A percentile compares a stretch with the other conserved stretches of the same genome.
Conservation (phyloP, 2,888 invertebrate species). For the Rhagonycha fulva region DNA sequence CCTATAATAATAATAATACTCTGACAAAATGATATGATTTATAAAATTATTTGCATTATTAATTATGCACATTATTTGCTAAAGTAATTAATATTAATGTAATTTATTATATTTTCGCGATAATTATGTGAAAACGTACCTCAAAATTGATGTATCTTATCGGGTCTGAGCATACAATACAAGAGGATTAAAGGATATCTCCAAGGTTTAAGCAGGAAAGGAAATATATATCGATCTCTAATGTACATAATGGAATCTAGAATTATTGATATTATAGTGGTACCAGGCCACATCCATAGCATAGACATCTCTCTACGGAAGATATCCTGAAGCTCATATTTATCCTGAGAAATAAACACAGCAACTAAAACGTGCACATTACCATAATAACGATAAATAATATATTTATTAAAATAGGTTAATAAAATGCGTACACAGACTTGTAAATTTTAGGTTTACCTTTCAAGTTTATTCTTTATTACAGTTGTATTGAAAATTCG, state of each 20-base stretch:
- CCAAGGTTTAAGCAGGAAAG: constrained; percentile 47
- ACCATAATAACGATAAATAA: constrained; percentile 6
- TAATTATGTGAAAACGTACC: constrained; percentile 34
- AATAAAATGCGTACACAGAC: neutral
- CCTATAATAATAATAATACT: no score
- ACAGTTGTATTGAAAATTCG: no score
- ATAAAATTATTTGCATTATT: no score
- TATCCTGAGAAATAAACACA: constrained; percentile 49
- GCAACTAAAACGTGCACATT: constrained; percentile 43
- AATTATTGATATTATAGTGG: constrained; percentile 49
- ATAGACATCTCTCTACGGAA: constrained; percentile 50
- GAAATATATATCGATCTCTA: constrained; percentile 50
- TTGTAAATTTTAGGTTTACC: neutral
- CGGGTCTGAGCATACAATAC: constrained; percentile 52
- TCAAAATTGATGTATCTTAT: constrained; percentile 50
- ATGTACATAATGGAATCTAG: constrained; percentile 50
- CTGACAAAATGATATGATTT: no score
- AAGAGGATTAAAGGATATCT: constrained; percentile 50
- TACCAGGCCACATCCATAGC: constrained; percentile 51
- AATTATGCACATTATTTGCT: no score
- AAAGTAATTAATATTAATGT: neutral
- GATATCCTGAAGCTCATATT: constrained; percentile 46
- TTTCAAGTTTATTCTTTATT: no score
- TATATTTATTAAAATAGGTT: constrained; percentile 3
- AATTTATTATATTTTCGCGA: neutral